phyloP scores from a whole-genome alignment of 2,113 vertebrate genomes.

The Steatornis caripensis region DNA sequence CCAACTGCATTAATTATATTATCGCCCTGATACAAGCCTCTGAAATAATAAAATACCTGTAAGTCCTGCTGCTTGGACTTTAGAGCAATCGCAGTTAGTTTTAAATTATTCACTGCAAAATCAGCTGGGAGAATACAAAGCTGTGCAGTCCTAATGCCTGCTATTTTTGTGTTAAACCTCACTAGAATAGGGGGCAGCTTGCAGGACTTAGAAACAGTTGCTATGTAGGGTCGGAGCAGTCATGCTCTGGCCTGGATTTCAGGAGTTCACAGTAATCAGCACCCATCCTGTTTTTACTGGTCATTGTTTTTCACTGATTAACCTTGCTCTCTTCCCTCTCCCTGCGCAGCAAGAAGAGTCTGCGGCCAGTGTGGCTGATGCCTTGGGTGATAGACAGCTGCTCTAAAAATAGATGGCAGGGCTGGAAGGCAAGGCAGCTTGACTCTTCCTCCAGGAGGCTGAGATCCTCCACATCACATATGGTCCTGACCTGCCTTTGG shows the following conservation, averaged over 20 bases:
- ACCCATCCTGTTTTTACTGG: neutral
- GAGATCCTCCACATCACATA: neutral
- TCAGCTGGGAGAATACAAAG: neutral
- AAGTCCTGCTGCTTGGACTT: constrained; percentile 29
- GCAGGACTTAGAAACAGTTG: constrained; percentile 30
- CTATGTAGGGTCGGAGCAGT: neutral
- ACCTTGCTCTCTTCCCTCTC: neutral
- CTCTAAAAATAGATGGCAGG: neutral
- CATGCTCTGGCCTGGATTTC: neutral
- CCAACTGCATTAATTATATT: constrained; percentile 51
- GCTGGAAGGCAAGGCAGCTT: neutral
- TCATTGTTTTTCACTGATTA: constrained; percentile 6
- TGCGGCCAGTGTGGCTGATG: neutral
- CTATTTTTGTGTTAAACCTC: constrained; percentile 1
- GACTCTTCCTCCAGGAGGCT: neutral
- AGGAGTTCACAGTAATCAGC: neutral
- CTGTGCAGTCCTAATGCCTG: neutral
- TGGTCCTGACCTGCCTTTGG: neutral
- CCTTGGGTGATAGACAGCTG: neutral
- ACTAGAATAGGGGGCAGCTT: neutral
- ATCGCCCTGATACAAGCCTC: neutral
- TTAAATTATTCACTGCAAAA: constrained; percentile 46
- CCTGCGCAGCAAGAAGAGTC: neutral
- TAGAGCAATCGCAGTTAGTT: neutral
- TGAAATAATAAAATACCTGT: constrained; percentile 31